Percentiles rank a stretch among this genome's conserved stretches.
These are phyloP conservation scores for Mus minutoides DNA, from an alignment of 2,797 vertebrate genomes.

Conservation along the genomic window DNA sequence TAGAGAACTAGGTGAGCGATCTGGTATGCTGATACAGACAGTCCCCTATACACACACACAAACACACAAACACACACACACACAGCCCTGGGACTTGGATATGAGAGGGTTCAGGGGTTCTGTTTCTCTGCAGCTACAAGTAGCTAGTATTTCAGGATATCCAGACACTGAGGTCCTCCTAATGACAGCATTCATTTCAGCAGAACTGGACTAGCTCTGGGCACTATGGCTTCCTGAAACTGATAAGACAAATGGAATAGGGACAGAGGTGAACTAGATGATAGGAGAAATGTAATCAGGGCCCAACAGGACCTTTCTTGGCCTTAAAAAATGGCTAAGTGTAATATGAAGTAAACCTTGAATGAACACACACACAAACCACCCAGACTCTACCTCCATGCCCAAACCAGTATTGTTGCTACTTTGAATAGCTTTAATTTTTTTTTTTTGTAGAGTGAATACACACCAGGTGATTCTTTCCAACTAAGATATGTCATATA, in stretches of 20 bases:
- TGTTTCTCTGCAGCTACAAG: not conserved
- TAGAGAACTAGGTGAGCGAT: not conserved
- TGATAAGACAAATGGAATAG: not conserved
- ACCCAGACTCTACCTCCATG: not conserved
- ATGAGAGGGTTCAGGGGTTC: accelerated
- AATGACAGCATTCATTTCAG: not conserved
- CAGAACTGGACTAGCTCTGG: not conserved
- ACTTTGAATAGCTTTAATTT: constrained; percentile 18
- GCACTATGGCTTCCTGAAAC: not conserved
- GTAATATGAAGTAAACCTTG: not conserved
- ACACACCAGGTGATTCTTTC: not conserved
- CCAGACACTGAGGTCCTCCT: accelerated
- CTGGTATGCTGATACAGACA: no score
- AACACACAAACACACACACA: not conserved
- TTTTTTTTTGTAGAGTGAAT: not conserved
- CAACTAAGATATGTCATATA: not conserved
- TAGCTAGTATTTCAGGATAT: no score
- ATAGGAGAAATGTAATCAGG: accelerated
- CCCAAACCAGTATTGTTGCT: not conserved
- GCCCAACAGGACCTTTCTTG: not conserved
- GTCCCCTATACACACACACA: no score
- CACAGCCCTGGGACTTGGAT: not conserved
- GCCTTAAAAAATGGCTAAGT: not conserved
- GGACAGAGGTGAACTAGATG: not conserved
- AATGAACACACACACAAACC: not conserved